Conservation (phyloP, 2,888 invertebrate genomes). For the Thymelicus acteon region DNA sequence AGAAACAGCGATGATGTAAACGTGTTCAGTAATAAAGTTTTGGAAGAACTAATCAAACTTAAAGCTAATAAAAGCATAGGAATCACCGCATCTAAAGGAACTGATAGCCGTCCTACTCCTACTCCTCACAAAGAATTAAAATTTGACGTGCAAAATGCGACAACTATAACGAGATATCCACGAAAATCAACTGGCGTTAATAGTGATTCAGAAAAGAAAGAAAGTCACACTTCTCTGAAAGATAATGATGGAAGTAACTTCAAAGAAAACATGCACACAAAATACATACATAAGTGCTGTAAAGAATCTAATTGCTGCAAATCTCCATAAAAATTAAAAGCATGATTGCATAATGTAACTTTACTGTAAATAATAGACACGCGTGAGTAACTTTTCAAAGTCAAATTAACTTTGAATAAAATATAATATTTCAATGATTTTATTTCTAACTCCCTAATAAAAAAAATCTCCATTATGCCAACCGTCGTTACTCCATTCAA, state of each 20-base stretch:
- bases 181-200: constrained; percentile 50
- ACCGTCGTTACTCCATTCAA: too few relatives aligned
- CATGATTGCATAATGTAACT: too few relatives aligned
- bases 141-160: constrained; percentile 43
- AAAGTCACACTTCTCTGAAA: not conserved
- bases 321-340: too few relatives aligned
- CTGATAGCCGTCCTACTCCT: not conserved
- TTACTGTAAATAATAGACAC: not conserved
- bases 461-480: too few relatives aligned
- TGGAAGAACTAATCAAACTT: constrained; percentile 15
- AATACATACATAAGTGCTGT: constrained; percentile 6
- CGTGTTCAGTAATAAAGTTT: constrained; percentile 7
- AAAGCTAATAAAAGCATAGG: constrained; percentile 6
- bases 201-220: not conserved
- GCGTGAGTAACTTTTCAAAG: not conserved
- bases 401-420: not conserved
- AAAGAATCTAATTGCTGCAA: not conserved
- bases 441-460: too few relatives aligned
- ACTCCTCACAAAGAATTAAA: not conserved
- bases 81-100: not conserved
- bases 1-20: constrained; percentile 29
- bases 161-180: constrained; percentile 55
- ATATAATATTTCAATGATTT: too few relatives aligned
- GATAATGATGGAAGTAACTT: not conserved
- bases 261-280: not conserved